Conservation (phyloP, 2,888 invertebrate genomes). For the Meiosimyza decipiens region DNA sequence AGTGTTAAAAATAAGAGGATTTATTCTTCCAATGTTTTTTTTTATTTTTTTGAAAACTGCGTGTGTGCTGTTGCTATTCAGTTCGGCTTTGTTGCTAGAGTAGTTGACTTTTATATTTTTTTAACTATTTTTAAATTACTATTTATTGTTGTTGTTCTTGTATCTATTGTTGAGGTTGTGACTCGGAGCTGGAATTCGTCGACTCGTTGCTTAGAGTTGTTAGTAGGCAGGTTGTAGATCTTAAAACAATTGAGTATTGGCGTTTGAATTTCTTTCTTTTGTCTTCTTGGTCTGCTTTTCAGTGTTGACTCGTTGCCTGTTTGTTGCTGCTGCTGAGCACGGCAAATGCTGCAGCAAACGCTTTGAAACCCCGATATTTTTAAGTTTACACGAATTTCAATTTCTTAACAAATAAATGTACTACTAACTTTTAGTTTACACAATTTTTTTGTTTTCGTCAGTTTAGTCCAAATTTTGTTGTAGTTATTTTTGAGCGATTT, state of each 20-base stretch:
- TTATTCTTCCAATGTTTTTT: conserved; percentile 23
- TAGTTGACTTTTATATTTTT: background rate
- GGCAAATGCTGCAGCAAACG: too few species aligned
- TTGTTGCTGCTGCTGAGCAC: conserved; percentile 45
- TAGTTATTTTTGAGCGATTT: conserved; percentile 3
- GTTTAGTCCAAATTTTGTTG: background rate
- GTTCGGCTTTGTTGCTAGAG: conserved; percentile 41
- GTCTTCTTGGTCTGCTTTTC: conserved; percentile 43
- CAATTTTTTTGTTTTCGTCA: background rate
- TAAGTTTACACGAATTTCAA: too few species aligned
- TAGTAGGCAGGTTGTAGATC: too few species aligned
- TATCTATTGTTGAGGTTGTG: conserved; percentile 7
- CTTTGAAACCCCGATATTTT: too few species aligned
- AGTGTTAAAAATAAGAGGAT: conserved; percentile 39
- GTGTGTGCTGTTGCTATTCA: conserved; percentile 30
- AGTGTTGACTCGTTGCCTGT: conserved; percentile 51
- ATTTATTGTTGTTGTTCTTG: conserved; percentile 6
- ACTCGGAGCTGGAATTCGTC: conserved; percentile 5
- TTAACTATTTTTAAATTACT: background rate
- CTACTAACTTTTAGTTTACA: conserved; percentile 5
- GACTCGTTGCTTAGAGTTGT: too few species aligned
- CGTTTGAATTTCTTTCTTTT: conserved; percentile 39
- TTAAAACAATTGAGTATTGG: conserved; percentile 1
- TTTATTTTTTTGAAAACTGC: conserved; percentile 32
- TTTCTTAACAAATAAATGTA: too few species aligned